These are phyloP conservation scores for Epinephelus coioides DNA, from an alignment of 2,797 vertebrate species.

Conservation along the genomic window DNA sequence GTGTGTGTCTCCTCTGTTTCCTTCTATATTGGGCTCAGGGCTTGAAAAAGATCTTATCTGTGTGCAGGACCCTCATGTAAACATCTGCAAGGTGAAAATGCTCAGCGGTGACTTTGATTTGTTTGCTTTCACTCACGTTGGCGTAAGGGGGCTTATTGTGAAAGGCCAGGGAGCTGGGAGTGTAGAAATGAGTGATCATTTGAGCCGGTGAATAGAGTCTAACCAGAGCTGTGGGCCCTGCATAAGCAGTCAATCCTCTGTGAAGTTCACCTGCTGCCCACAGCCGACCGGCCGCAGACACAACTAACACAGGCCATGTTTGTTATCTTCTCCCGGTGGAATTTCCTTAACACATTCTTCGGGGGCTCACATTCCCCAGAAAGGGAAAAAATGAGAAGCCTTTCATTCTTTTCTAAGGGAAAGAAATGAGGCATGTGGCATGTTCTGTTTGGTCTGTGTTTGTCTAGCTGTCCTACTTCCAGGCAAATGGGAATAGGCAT, in stretches of 20 bases:
- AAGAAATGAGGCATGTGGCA: constrained; percentile 70
- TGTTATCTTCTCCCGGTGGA: constrained; percentile 83
- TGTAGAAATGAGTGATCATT: constrained; percentile 42
- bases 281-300: constrained; percentile 66
- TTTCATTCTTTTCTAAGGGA: constrained; percentile 56
- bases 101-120: constrained; percentile 48
- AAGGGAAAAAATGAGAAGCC: constrained; percentile 33
- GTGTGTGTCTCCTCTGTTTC: constrained; percentile 25
- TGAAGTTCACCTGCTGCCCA: constrained; percentile 84
- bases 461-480: constrained; percentile 48
- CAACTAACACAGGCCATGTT: constrained; percentile 75
- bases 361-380: constrained; percentile 76
- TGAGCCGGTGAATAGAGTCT: constrained; percentile 48
- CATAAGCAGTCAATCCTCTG: constrained; percentile 57
- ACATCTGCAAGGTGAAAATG: constrained; percentile 56
- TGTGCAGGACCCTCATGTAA: constrained; percentile 63
- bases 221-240: constrained; percentile 60
- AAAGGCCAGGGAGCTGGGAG: constrained; percentile 26
- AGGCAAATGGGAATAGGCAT: constrained; percentile 38
- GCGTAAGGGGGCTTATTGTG: constrained; percentile 53
- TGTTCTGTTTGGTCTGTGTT: constrained; percentile 59
- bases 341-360: constrained; percentile 86
- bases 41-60: constrained; percentile 65
- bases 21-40: constrained; percentile 53
- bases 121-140: constrained; percentile 66